Evolutionary conservation across 2,113 vertebrate genomes (phyloP).

Genomic region (Barnardius zonarius): DNA sequence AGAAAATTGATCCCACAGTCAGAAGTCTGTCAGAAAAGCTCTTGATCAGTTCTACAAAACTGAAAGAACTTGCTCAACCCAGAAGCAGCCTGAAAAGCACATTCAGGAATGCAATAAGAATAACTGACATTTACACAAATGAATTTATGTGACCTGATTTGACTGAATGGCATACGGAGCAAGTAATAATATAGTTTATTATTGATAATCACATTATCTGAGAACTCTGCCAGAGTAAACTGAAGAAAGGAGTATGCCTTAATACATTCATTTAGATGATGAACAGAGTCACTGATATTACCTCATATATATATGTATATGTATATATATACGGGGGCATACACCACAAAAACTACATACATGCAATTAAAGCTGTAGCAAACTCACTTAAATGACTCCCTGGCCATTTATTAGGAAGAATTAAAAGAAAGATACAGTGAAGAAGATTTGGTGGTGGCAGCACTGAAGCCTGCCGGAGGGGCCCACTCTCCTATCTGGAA

Average conservation of each 20-base stretch:
- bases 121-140: rapidly evolving
- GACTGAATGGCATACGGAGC: neutral
- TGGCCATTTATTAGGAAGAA: neutral
- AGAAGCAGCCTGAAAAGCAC: neutral
- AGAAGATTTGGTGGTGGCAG: neutral
- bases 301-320: neutral
- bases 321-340: too few relatives aligned
- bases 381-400: neutral
- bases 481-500: neutral
- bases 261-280: neutral
- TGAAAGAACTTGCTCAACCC: neutral
- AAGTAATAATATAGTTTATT: neutral
- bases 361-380: neutral
- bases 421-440: neutral
- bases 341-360: too few relatives aligned
- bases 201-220: neutral
- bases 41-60: neutral
- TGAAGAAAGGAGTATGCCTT: neutral
- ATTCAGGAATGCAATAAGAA: neutral
- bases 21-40: neutral
- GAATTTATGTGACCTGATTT: neutral
- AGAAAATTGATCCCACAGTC: neutral
- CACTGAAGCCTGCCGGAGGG: neutral
- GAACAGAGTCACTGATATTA: neutral
- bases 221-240: neutral